These are phyloP conservation scores for Entomobrya multifasciata DNA, from an alignment of 2,888 invertebrate species.

Conservation along the genomic window DNA sequence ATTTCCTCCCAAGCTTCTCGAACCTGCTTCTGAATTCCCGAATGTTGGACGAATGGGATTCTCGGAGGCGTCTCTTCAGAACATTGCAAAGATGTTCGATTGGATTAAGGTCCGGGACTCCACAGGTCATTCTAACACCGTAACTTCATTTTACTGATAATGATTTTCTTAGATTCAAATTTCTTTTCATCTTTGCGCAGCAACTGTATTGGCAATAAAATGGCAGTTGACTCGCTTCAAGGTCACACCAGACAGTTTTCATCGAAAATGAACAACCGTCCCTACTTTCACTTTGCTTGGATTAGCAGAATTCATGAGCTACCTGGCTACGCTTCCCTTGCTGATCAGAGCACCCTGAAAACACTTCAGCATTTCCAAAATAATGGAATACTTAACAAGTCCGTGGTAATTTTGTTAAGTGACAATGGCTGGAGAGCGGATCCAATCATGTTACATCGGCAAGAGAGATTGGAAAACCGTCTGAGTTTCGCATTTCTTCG, in stretches of 20 bases:
- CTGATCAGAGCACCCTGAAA: conserved; percentile 80
- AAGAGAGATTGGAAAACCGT: conserved; percentile 80
- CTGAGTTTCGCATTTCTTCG: conserved; percentile 62
- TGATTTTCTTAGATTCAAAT: no score
- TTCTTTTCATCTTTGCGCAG: neutral
- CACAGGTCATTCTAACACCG: no score
- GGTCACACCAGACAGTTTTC: conserved; percentile 43
- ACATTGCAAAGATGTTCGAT: no score
- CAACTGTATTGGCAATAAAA: conserved; percentile 50
- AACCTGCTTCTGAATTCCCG: no score
- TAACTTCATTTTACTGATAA: no score
- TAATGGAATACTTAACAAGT: conserved; percentile 78
- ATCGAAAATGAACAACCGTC: conserved; percentile 26
- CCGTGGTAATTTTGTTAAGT: conserved; percentile 80
- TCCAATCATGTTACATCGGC: conserved; percentile 80
- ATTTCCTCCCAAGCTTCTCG: no score
- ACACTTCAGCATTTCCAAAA: conserved; percentile 80
- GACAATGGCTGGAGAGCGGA: conserved; percentile 82
- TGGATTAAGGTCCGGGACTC: no score
- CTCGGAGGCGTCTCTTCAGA: no score
- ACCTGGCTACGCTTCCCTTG: conserved; percentile 60
- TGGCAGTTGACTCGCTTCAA: conserved; percentile 10
- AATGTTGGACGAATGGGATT: no score
- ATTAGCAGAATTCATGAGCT: conserved; percentile 21
- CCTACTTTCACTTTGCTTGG: conserved; percentile 58